Conservation (phyloP, 1,140 invertebrate genomes). For the Glomeris maerens region DNA sequence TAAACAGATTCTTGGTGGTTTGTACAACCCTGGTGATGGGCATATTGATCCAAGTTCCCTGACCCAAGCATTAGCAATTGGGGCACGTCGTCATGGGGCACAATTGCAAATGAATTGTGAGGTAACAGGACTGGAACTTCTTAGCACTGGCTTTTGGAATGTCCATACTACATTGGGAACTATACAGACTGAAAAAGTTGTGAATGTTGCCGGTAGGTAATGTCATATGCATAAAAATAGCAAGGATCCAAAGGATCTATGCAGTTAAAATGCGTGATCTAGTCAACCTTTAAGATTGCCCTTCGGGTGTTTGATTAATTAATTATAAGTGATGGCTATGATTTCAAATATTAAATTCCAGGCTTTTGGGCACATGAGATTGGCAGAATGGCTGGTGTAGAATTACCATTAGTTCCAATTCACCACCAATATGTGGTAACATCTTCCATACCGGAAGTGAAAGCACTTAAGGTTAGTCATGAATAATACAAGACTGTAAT, state of each 20-base stretch:
- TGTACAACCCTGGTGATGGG: conserved; percentile 30
- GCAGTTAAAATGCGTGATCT: too few relatives aligned
- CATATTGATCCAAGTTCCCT: conserved; percentile 33
- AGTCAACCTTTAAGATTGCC: too few relatives aligned
- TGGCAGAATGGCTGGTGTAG: conserved; percentile 24
- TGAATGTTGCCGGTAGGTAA: conserved; percentile 30
- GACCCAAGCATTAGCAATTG: conserved; percentile 30
- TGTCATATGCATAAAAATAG: too few relatives aligned
- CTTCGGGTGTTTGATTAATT: too few relatives aligned
- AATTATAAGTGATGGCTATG: too few relatives aligned
- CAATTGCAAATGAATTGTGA: conserved; percentile 17
- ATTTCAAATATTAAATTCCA: conserved; percentile 18
- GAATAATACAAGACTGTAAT: background rate
- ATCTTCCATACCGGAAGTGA: conserved; percentile 26
- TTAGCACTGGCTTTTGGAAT: conserved; percentile 25
- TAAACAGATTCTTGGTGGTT: conserved; percentile 26
- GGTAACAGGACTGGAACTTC: conserved; percentile 21
- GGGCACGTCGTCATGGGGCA: conserved; percentile 28
- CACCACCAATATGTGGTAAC: conserved; percentile 34
- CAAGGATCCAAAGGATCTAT: too few relatives aligned
- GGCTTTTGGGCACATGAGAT: conserved; percentile 33
- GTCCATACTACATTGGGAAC: conserved; percentile 24
- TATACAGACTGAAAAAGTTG: conserved; percentile 23
- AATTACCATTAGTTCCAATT: conserved; percentile 31
- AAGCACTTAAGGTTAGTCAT: conserved; percentile 19